Percentiles rank a stretch among this genome's conserved stretches.
These are phyloP conservation scores for Philonicus albiceps DNA, from an alignment of 2,888 invertebrate genomes.

Conservation along the genomic window DNA sequence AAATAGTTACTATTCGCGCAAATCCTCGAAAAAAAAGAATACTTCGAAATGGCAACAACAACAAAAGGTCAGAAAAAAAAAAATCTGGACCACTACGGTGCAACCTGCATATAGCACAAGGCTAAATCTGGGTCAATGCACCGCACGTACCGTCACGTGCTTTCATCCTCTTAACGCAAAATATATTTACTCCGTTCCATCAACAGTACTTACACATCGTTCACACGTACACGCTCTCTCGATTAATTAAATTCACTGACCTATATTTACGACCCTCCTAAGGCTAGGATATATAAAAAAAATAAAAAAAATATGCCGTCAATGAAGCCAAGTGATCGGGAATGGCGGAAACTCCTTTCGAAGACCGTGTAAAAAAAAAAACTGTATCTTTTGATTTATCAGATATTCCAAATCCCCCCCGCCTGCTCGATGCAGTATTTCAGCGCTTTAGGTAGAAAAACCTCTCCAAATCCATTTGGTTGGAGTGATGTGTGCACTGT, in stretches of 20 bases:
- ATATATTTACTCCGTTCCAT: slow-evolving; percentile 20
- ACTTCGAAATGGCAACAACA: background rate
- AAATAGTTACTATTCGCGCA: background rate
- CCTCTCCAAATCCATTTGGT: background rate
- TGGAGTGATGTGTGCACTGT: slow-evolving; percentile 7
- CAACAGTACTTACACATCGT: slow-evolving; percentile 17
- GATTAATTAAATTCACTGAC: slow-evolving; percentile 36
- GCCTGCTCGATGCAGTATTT: slow-evolving; percentile 9
- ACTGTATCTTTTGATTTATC: slow-evolving; percentile 10
- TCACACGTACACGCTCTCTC: slow-evolving; percentile 5
- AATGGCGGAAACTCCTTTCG: slow-evolving; percentile 2
- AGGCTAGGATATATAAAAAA: background rate
- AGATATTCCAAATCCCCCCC: background rate
- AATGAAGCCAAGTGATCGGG: background rate
- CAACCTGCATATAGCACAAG: slow-evolving; percentile 3
- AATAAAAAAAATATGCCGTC: background rate
- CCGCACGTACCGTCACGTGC: slow-evolving; percentile 34
- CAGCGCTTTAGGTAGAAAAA: background rate
- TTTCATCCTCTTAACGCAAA: slow-evolving; percentile 17
- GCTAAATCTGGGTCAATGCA: slow-evolving; percentile 34
- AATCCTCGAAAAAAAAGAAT: background rate
- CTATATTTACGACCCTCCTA: slow-evolving; percentile 29
- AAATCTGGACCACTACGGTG: background rate
- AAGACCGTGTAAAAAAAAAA: background rate
- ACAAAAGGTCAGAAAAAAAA: background rate